phyloP scores from a whole-genome alignment of 2,888 invertebrate genomes.

The Lamproptera curius region DNA sequence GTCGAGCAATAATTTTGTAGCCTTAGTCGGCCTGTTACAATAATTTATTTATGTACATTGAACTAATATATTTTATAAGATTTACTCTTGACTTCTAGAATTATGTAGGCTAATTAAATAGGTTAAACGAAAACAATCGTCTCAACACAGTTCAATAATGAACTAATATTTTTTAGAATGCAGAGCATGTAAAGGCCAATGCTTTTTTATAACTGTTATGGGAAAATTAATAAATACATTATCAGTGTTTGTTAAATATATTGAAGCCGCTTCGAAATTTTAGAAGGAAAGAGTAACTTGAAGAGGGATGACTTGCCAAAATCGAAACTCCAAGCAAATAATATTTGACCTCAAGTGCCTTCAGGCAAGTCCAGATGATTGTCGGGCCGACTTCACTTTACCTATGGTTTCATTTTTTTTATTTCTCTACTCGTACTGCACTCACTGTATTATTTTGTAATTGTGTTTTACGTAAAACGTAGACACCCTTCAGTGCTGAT shows the following conservation, averaged over 20 bases:
- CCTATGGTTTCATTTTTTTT: slow-evolving; percentile 33
- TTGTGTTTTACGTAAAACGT: slow-evolving; percentile 75
- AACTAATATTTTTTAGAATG: too few relatives aligned
- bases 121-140: too few relatives aligned
- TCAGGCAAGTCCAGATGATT: slow-evolving; percentile 59
- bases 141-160: too few relatives aligned
- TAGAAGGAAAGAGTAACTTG: slow-evolving; percentile 10
- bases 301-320: slow-evolving; percentile 48
- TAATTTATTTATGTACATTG: slow-evolving; percentile 13
- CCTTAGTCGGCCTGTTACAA: slow-evolving; percentile 57
- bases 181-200: too few relatives aligned
- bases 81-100: slow-evolving; percentile 12
- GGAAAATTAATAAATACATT: too few relatives aligned
- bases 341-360: slow-evolving; percentile 69
- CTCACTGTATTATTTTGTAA: slow-evolving; percentile 53
- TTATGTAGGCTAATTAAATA: neutral
- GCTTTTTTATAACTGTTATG: too few relatives aligned
- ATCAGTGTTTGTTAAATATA: too few relatives aligned
- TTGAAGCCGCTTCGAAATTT: slow-evolving; percentile 17
- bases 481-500: slow-evolving; percentile 70
- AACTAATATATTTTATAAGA: slow-evolving; percentile 7
- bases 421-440: slow-evolving; percentile 29
- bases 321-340: slow-evolving; percentile 54
- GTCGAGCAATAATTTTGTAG: slow-evolving; percentile 62
- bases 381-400: slow-evolving; percentile 49